Evolutionary conservation across 2,113 vertebrate genomes (phyloP).

Genomic region (Aplodontia rufa): DNA sequence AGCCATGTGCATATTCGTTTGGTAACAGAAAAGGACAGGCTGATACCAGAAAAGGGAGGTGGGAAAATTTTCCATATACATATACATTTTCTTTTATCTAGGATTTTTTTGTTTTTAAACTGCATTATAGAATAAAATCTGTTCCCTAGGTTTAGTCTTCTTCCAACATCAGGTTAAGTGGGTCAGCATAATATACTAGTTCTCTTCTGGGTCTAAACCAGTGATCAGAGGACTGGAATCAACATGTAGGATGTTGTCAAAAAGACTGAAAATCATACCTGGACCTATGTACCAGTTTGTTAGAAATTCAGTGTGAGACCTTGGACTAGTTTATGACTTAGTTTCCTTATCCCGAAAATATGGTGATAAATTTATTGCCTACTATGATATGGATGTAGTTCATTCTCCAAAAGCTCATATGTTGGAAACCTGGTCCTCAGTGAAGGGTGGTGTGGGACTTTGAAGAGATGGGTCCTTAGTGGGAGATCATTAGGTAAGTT

Average conservation of each 20-base stretch:
- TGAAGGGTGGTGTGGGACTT: neutral
- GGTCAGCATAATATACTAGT: neutral
- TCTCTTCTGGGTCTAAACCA: neutral
- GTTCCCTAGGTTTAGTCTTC: neutral
- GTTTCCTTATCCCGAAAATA: neutral
- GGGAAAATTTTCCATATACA: neutral
- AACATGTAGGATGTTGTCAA: neutral
- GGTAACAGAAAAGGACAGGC: neutral
- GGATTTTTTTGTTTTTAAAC: neutral
- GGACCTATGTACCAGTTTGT: neutral
- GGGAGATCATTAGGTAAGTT: neutral
- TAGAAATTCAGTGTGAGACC: neutral
- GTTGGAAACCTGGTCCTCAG: neutral
- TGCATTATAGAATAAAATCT: neutral
- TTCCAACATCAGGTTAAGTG: neutral
- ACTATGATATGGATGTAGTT: neutral
- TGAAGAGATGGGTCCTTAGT: neutral
- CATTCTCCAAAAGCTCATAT: neutral
- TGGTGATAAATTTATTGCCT: neutral
- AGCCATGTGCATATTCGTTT: neutral
- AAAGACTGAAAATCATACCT: neutral
- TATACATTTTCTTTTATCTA: neutral
- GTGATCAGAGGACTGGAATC: neutral
- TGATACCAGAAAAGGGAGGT: neutral
- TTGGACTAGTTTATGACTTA: neutral